Evolutionary conservation across 1,140 invertebrate species (phyloP), one percentile per base, ranked within the genome.

Genomic region (Adoxophyes honmai): DNA sequence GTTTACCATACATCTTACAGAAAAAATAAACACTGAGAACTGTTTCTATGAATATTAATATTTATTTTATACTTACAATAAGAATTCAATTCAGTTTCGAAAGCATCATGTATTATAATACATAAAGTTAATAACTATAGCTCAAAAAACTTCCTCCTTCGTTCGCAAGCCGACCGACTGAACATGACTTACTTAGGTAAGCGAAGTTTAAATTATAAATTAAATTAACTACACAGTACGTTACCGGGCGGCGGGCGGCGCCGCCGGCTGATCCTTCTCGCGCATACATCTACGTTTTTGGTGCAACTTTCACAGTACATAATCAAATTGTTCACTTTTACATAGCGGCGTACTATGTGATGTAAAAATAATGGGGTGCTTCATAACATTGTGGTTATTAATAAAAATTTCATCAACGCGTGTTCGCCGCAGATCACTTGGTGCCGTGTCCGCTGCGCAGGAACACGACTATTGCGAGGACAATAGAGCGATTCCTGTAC

Each of bases 31-130:
- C 83, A 86, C 78, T 78, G 81, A 84, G 77, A 81, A 84, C 70
- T 78, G 71, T 78, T 79, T 85, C 80, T 88, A 86, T 85, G 71
- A 84, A 81, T 86, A 85, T 84, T 77, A 77, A 80, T 86, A 79
- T 79, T 86, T 80, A 79, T 73, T 73, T 74, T 80, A 83, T 86
- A 88, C 81, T 86, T 88, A 88, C 72, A 78, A 81, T 86, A 83
- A 83, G 76, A 86, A 83, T 87, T 84, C 75, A 84, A 82, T 86
- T 83, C 82, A 81, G 78, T 83, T 86, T 82, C 66, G 77, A 86
- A 88, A 86, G 83, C 82, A 86, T 82, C 75, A 72, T 76, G 69
- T 83, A 76, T 73, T 70, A 82, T 83, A 78, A 83, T 83, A 86
- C 79, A 88, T 75, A 83, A 77, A 82, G 78, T 86, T 86, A 84